phyloP scores from a whole-genome alignment of 2,797 vertebrate genomes.

The Spatula clypeata region DNA sequence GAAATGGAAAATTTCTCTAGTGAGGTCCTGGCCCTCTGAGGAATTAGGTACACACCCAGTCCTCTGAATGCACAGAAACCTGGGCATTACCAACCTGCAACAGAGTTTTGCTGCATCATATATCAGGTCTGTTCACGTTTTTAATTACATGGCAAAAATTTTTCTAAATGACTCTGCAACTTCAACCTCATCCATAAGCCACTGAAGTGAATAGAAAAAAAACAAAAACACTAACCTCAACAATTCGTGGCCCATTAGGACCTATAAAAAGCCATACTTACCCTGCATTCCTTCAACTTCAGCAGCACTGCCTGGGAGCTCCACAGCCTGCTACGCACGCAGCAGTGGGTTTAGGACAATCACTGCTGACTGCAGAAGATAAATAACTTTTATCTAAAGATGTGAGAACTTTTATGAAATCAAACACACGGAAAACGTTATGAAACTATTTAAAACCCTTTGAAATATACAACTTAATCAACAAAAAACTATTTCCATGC shows the following conservation, averaged over 20 bases:
- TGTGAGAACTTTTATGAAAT: not conserved
- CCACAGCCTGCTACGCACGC: not conserved
- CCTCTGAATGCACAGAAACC: not conserved
- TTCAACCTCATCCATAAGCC: slow-evolving; percentile 18
- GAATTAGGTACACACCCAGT: not conserved
- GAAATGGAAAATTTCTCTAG: not conserved
- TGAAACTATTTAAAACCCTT: not conserved
- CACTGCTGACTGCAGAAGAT: not conserved
- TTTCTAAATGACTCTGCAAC: slow-evolving; percentile 14
- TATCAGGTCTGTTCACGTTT: not conserved
- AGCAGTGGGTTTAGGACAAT: not conserved
- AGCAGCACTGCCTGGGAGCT: slow-evolving; percentile 15
- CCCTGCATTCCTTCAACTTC: not conserved
- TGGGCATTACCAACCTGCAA: not conserved
- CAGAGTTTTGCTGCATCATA: not conserved
- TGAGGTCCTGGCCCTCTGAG: not conserved
- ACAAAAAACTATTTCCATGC: not conserved
- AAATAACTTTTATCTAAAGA: not conserved
- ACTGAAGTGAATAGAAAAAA: slow-evolving; percentile 3
- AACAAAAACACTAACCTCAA: slow-evolving; percentile 2
- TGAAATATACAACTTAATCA: not conserved
- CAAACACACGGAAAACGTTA: not conserved
- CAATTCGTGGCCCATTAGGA: not conserved
- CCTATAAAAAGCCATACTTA: not conserved
- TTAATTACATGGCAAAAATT: not conserved